phyloP scores from a whole-genome alignment of 2,797 vertebrate species.

The Danio aesculapii region DNA sequence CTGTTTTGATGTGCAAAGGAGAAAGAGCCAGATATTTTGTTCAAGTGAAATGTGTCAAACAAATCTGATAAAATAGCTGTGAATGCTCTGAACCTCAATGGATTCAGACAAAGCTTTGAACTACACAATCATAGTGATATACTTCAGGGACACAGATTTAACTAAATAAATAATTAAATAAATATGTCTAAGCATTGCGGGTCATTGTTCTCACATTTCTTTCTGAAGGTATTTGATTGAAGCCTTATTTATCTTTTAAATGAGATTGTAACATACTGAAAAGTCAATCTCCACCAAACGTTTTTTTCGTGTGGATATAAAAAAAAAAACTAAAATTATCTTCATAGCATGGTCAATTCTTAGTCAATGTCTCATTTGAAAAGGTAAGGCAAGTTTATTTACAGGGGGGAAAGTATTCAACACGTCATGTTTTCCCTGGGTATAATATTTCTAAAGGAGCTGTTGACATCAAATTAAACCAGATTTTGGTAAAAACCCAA shows the following conservation, averaged over 20 bases:
- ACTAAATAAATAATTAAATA: neutral
- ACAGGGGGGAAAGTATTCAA: too few species aligned
- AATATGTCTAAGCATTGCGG: neutral
- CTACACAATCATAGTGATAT: neutral
- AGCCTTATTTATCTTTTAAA: neutral
- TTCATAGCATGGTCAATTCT: neutral
- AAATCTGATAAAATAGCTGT: constrained; percentile 1
- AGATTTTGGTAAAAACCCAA: too few species aligned
- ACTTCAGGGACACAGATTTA: neutral
- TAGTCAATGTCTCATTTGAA: too few species aligned
- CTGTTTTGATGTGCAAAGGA: constrained; percentile 18
- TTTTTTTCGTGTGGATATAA: neutral
- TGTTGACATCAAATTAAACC: too few species aligned
- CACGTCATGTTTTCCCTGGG: too few species aligned
- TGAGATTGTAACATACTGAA: neutral
- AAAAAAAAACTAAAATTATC: neutral
- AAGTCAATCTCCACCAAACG: neutral
- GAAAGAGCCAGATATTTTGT: neutral
- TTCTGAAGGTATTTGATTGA: neutral
- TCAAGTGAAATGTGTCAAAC: constrained; percentile 29
- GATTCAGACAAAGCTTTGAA: constrained; percentile 16
- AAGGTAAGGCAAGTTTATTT: too few species aligned
- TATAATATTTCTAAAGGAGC: too few species aligned
- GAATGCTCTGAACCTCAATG: neutral
- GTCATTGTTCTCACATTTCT: neutral